Evolutionary conservation across 2,888 invertebrate species (phyloP).

Genomic region (Chalcis sispes): DNA sequence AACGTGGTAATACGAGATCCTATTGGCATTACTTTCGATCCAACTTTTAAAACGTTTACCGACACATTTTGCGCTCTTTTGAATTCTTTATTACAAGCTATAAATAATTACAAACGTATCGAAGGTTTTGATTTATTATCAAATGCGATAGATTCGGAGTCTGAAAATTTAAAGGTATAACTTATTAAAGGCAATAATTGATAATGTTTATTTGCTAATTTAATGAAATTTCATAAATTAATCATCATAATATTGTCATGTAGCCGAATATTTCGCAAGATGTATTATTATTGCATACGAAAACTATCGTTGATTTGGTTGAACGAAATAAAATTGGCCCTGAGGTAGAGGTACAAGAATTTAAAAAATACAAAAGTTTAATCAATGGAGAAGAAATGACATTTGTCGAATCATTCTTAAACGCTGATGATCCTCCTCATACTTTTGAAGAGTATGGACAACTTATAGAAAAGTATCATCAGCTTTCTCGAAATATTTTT

Average conservation of each 20-base stretch:
- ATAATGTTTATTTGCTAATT: conserved; percentile 14
- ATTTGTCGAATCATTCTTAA: conserved; percentile 81
- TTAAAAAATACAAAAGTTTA: conserved; percentile 87
- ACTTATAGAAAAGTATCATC: conserved; percentile 81
- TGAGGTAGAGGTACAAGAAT: conserved; percentile 83
- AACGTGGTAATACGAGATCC: conserved; percentile 79
- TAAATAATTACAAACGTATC: conserved; percentile 84
- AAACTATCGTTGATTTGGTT: conserved; percentile 80
- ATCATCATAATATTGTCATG: conserved; percentile 60
- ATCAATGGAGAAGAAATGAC: conserved; percentile 82
- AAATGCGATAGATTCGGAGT: not conserved
- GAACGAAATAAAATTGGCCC: conserved; percentile 86
- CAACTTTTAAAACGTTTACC: conserved; percentile 85
- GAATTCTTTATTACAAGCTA: conserved; percentile 85
- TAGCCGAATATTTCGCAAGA: conserved; percentile 87
- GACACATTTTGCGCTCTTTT: conserved; percentile 84
- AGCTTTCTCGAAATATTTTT: conserved; percentile 81
- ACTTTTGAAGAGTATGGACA: conserved; percentile 82
- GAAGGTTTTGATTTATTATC: conserved; percentile 79
- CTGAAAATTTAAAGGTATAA: conserved; percentile 48
- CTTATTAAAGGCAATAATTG: not conserved
- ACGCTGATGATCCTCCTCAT: conserved; percentile 78
- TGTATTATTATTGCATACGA: conserved; percentile 81
- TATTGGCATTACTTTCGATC: conserved; percentile 84
- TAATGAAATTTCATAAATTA: conserved; percentile 1